Percentiles rank a stretch among this genome's conserved stretches.
phyloP scores from a whole-genome alignment of 2,797 vertebrate species.

The Notolabrus celidotus region DNA sequence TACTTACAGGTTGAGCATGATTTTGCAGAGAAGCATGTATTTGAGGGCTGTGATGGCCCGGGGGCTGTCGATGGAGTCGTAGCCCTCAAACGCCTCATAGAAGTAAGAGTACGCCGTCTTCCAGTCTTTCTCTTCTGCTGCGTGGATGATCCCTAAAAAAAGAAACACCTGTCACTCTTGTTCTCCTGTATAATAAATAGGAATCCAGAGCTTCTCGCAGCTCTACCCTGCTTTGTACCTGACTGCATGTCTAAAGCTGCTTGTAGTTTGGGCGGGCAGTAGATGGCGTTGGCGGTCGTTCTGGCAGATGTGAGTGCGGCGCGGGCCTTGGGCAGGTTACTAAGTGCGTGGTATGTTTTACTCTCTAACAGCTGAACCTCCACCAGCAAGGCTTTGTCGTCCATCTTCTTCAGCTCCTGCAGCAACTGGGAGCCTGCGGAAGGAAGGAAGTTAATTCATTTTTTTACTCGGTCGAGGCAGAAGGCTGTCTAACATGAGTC shows the following conservation, averaged over 20 bases:
- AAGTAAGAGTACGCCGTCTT: constrained; percentile 99
- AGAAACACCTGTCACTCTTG: no score
- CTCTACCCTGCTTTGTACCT: constrained; percentile 78
- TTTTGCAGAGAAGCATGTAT: constrained; percentile 99
- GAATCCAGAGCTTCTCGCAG: no score
- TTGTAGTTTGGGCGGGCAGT: constrained; percentile 98
- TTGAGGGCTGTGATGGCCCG: constrained; percentile 96
- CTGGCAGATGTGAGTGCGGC: constrained; percentile 97
- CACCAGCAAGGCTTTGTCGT: constrained; percentile 97
- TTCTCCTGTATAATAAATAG: not conserved
- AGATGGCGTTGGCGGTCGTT: constrained; percentile 98
- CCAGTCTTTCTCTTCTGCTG: constrained; percentile 99
- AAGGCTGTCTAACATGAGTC: no score
- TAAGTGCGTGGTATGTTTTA: constrained; percentile 98
- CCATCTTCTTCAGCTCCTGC: constrained; percentile 98
- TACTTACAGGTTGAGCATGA: constrained; percentile 96
- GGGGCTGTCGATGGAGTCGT: constrained; percentile 96
- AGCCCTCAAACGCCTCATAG: constrained; percentile 98
- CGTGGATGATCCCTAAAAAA: constrained; percentile 94
- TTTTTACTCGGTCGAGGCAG: no score
- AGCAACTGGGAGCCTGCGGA: constrained; percentile 92
- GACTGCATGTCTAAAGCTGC: constrained; percentile 99
- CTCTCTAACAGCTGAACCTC: constrained; percentile 99
- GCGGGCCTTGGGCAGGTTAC: constrained; percentile 96
- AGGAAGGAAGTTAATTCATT: fast-evolving